These are phyloP conservation scores for Heloderma charlesbogerti DNA, from an alignment of 2,113 vertebrate genomes.

Conservation along the genomic window DNA sequence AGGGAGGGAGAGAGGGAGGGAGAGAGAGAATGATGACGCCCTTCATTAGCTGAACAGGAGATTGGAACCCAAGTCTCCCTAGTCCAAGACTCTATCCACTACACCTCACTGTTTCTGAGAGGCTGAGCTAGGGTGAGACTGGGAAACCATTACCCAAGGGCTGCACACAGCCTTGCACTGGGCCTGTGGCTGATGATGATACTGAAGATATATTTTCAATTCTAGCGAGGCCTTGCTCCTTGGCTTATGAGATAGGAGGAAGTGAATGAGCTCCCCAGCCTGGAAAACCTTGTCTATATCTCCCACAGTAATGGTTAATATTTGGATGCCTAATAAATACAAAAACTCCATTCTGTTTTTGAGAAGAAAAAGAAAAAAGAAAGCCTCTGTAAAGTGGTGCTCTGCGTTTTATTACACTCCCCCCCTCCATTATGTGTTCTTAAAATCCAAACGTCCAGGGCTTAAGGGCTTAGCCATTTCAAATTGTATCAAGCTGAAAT, in stretches of 20 bases:
- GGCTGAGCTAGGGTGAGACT: not conserved
- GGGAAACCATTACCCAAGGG: not conserved
- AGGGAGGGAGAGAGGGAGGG: no score
- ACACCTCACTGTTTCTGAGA: not conserved
- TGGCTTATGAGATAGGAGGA: not conserved
- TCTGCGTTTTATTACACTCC: constrained; percentile 63
- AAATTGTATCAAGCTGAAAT: constrained; percentile 68
- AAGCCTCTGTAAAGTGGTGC: constrained; percentile 37
- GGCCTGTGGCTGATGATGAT: not conserved
- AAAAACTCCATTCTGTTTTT: not conserved
- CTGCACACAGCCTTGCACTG: not conserved
- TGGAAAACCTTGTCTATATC: constrained; percentile 4
- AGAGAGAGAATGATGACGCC: no score
- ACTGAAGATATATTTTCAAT: not conserved
- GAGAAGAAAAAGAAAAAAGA: constrained; percentile 28
- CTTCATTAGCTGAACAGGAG: no score
- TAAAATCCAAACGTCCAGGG: constrained; percentile 70
- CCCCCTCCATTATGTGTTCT: constrained; percentile 46
- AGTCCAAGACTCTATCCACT: not conserved
- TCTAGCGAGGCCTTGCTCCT: not conserved
- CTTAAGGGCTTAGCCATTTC: constrained; percentile 70
- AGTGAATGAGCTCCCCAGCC: not conserved
- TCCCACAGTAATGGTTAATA: not conserved
- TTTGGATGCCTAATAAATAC: not conserved
- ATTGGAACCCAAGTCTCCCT: no score